These are phyloP conservation scores for Umimayanthus kanabou DNA, from an alignment of 92 coral and sea anemone genomes.

Conservation along the genomic window DNA sequence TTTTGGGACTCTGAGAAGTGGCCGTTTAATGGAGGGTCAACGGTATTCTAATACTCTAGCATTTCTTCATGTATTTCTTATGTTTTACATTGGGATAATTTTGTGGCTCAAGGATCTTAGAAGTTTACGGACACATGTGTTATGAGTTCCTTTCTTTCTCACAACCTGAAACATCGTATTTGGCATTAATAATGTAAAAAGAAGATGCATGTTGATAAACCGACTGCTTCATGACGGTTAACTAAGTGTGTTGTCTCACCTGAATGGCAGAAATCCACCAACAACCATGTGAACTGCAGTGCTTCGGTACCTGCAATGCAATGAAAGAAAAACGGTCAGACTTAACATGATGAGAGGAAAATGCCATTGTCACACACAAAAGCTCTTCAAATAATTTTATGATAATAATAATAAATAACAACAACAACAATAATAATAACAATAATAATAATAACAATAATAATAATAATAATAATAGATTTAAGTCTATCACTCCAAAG, in stretches of 20 bases:
- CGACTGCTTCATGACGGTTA: not conserved
- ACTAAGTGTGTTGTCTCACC: conserved; percentile 50
- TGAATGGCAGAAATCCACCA: conserved; percentile 97
- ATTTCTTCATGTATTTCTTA: too few species aligned
- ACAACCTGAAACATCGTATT: not conserved
- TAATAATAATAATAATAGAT: too few species aligned
- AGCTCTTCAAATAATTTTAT: too few species aligned
- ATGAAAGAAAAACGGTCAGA: not conserved
- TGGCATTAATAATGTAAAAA: not conserved
- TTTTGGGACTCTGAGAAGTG: too few species aligned
- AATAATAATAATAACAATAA: too few species aligned
- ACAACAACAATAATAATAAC: too few species aligned
- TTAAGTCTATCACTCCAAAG: too few species aligned
- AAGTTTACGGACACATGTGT: too few species aligned
- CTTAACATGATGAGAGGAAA: not conserved
- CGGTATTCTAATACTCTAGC: too few species aligned
- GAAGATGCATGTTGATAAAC: not conserved
- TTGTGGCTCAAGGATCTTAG: not conserved
- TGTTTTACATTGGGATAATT: not conserved
- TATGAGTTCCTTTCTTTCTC: too few species aligned
- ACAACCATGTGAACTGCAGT: conserved; percentile 72
- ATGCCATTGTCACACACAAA: not conserved
- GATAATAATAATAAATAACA: too few species aligned
- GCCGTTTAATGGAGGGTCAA: too few species aligned
- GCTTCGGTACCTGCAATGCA: conserved; percentile 80